Base-by-base conservation (phyloP, 2,797 vertebrate genomes). In the Diglossa cyanea region DNA sequence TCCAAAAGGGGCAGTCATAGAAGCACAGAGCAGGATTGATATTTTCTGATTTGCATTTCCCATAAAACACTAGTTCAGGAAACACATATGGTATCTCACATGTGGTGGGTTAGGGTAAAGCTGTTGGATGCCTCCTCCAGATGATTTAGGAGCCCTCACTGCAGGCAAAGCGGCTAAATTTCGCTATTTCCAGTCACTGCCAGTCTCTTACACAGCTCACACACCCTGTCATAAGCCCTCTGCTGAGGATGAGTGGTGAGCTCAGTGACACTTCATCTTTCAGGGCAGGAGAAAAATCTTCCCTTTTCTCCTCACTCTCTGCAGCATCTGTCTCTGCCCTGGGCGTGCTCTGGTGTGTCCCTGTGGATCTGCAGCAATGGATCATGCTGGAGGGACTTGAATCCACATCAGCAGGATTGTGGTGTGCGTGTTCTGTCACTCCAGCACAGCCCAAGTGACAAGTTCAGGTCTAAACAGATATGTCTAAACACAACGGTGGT, bases 221-320 rank as follows among this genome's bases (percentile, higher is more conserved):
- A 50, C 0, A 0, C 17, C 21, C 77, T 65, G 39, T 33, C 2
- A 1, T n/a, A 25, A 83, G 9, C 17, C 12, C 9, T 50, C 42
- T 3, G 0, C n/a, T 10, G 4, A 40, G 24, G 25, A 62, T 1
- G 0, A 78, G 21, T 35, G 19, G 25, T 0, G 4, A 55, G 35
- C 33, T 75, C 65, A 81, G 66, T 18, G 33, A 61, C 25, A n/a
- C 5, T 79, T 24, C 26, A 63, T 44, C 60, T 42, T 82, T 54
- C 80, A 68, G 47, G 72, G 15, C 15, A 62, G 24, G 31, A 84
- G 48, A 57, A 81, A 61, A 57, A 25, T 30, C 11, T 55, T 85
- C 24, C 8, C 9, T 40, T 71, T 83, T 33, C 17, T 20, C 21
- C 10, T 50, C 26, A 40, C 4, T 1, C 4, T 24, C 33, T 71